Conservation (phyloP, 2,888 invertebrate genomes). For the Lobophora halterata region DNA sequence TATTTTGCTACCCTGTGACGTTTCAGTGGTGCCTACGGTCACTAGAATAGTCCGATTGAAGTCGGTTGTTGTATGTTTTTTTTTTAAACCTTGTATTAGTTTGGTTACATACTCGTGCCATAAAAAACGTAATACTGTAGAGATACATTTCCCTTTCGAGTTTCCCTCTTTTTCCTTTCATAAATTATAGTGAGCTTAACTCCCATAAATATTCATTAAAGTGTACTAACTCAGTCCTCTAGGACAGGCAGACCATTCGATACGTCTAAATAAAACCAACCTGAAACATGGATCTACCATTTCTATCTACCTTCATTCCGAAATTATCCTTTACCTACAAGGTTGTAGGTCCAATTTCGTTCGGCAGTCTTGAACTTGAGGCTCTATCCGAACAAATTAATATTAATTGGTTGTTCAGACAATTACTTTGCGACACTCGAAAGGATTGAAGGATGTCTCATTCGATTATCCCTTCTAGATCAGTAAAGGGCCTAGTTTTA, state of each 20-base stretch:
- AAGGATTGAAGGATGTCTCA: constrained; percentile 9
- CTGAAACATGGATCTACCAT: constrained; percentile 18
- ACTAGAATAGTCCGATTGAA: too few species aligned
- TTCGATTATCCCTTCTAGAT: constrained; percentile 17
- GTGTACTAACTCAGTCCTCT: not conserved
- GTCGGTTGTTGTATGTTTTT: too few species aligned
- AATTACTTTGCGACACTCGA: constrained; percentile 22
- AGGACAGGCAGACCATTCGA: constrained; percentile 2
- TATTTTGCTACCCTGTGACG: too few species aligned
- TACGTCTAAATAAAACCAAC: constrained; percentile 15
- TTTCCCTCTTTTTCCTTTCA: too few species aligned
- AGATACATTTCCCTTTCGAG: too few species aligned
- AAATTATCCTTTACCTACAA: constrained; percentile 1
- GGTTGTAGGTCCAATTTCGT: constrained; percentile 9
- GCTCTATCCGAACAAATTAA: constrained; percentile 32
- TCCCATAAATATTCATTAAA: not conserved
- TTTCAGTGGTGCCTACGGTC: too few species aligned
- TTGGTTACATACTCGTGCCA: too few species aligned
- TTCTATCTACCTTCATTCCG: constrained; percentile 2
- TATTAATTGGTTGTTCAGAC: constrained; percentile 36
- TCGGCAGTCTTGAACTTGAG: constrained; percentile 14
- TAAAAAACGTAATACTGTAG: too few species aligned
- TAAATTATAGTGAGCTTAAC: too few species aligned
- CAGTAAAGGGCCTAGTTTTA: not conserved
- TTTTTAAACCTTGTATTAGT: too few species aligned